phyloP scores from a whole-genome alignment of 2,113 vertebrate genomes.

The Mesocricetus auratus region DNA sequence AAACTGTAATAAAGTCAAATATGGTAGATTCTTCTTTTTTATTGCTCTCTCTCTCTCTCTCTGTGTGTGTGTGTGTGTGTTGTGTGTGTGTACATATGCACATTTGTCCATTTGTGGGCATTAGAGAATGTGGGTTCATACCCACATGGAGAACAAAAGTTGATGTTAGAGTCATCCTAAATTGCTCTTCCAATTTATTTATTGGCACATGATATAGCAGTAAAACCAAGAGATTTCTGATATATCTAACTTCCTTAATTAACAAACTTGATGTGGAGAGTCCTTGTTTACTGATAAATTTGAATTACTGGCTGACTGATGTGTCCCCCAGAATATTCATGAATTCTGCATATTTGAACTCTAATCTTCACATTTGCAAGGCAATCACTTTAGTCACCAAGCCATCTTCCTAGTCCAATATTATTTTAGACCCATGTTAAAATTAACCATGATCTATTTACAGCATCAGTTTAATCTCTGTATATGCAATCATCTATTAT shows the following conservation, averaged over 20 bases:
- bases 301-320: background rate
- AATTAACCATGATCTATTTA: background rate
- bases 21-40: background rate
- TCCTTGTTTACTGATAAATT: background rate
- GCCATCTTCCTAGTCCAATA: background rate
- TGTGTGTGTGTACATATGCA: background rate
- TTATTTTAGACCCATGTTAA: conserved; percentile 1
- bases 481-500: background rate
- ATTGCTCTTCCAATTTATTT: background rate
- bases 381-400: background rate
- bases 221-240: background rate
- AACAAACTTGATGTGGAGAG: background rate
- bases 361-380: background rate
- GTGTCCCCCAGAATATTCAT: background rate
- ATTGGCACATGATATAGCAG: background rate
- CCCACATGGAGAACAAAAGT: background rate
- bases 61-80: background rate
- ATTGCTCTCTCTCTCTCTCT: too few relatives aligned
- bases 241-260: background rate
- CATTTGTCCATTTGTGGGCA: background rate
- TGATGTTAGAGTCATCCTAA: background rate
- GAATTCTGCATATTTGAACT: background rate
- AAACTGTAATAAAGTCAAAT: background rate
- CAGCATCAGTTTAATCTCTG: background rate
- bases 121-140: background rate